Base-by-base conservation (phyloP, 30 jellyfish, hydroid and myxozoan species). In the Turritopsis dohrnii region DNA sequence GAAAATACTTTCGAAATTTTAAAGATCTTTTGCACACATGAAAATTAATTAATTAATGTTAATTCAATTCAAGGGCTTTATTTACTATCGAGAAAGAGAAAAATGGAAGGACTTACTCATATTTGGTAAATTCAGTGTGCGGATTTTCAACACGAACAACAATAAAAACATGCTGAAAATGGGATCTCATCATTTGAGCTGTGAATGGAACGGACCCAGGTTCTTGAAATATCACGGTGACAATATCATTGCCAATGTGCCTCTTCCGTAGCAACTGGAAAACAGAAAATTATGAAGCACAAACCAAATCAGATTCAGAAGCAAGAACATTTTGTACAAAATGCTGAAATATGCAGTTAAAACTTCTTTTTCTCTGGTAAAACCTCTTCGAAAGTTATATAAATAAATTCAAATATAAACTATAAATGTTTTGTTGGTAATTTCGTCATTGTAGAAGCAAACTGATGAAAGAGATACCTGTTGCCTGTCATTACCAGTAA, bases 201-300 rank as follows among this genome's bases (percentile, higher is more conserved):
- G 97, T 81, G 85, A 95, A 89, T 0, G 99, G 99, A 83, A 71
- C 92, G 0, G 98, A 96, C 69, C 97, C 97, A 72, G 96, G 96
- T 84, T 95, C 99, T 90, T 95, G 99, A 74, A 95, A 95, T 16
- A 95, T 90, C 30, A 95, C 97, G n/a, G 97, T 89, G 22, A 95
- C 99, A 65, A 95, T 95, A 88, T 95, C 99, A 85, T 95, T 95
- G 17, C 99, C 99, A 52, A 95, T 89, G 72, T 95, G 97, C 18
- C 99, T 90, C 69, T 95, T 95, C 22, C 99, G 92, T 19, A 93
- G 86, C 53, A 93, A 83, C 98, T 93, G 77, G 16, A 27, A n/a
- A 41, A 41, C 5, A 3, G 60, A 41, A 41, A 41, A 41, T 41
- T 5, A 41, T 41, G 13, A 41, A 3, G 13, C 5, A 13, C 13